These are phyloP conservation scores for Neotoxoptera formosana DNA, from an alignment of 1,140 invertebrate genomes.

Conservation along the genomic window DNA sequence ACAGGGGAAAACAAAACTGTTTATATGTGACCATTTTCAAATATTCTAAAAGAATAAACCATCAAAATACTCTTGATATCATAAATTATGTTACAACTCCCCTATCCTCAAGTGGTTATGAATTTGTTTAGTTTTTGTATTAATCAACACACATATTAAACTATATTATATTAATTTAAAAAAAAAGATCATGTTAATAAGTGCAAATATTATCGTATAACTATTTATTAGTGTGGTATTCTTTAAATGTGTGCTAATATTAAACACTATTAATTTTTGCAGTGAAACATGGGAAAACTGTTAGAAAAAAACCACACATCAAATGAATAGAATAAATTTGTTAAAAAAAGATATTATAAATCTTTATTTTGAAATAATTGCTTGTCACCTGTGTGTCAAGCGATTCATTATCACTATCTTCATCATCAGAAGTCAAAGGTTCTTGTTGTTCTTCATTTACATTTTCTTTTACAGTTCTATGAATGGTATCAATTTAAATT, in stretches of 20 bases:
- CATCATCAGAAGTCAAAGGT: slow-evolving; percentile 40
- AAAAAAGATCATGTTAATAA: slow-evolving; percentile 2
- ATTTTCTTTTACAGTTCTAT: slow-evolving; percentile 32
- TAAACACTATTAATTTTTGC: not conserved
- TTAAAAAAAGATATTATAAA: slow-evolving; percentile 31
- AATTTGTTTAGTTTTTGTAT: not conserved
- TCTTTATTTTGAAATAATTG: not conserved
- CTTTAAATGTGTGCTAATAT: not conserved
- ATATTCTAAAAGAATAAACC: no score
- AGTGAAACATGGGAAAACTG: not conserved
- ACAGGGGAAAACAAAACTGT: not conserved
- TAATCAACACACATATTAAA: not conserved
- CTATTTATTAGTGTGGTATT: not conserved
- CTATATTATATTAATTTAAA: not conserved
- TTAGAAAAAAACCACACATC: not conserved
- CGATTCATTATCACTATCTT: slow-evolving; percentile 53
- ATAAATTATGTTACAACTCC: not conserved
- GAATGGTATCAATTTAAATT: not conserved
- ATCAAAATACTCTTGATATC: no score
- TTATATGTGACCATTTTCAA: no score
- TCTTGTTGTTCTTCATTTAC: slow-evolving; percentile 34
- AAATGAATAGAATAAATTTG: not conserved
- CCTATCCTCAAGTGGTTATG: not conserved
- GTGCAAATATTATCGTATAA: not conserved
- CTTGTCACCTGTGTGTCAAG: slow-evolving; percentile 58